phyloP scores from a whole-genome alignment of 2,113 vertebrate genomes.

The Aptenodytes patagonicus region DNA sequence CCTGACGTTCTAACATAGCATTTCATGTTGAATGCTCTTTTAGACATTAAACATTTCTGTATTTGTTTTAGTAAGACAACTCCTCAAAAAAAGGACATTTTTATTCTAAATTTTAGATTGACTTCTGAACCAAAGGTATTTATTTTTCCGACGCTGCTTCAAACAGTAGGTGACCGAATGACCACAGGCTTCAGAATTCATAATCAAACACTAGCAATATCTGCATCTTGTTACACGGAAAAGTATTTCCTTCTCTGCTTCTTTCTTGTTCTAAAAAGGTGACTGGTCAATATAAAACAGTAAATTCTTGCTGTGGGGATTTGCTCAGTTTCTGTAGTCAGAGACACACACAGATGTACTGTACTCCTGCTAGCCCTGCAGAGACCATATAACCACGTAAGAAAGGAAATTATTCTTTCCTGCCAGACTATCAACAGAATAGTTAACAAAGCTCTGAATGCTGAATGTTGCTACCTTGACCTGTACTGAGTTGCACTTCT shows the following conservation, averaged over 20 bases:
- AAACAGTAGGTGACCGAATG: not conserved
- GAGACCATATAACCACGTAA: not conserved
- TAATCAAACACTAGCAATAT: not conserved
- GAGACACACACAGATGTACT: not conserved
- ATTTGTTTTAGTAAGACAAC: not conserved
- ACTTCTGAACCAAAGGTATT: not conserved
- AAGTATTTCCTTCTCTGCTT: not conserved
- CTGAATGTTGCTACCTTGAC: not conserved
- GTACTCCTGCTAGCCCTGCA: not conserved
- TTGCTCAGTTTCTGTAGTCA: not conserved
- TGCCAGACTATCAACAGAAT: not conserved
- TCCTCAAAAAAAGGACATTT: not conserved
- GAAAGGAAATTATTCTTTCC: not conserved
- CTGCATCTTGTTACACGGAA: not conserved
- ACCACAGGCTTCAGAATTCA: not conserved
- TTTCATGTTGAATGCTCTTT: not conserved
- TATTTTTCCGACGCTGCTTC: not conserved
- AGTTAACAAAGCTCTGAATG: not conserved
- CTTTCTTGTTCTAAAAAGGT: not conserved
- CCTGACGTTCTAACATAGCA: not conserved
- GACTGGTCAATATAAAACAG: not conserved
- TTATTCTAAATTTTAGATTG: not conserved
- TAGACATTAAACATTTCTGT: not conserved
- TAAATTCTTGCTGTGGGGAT: not conserved
- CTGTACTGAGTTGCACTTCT: not conserved